Conservation (phyloP, 53 echinoderm and acorn worm species). For the Holothuria scabra region DNA sequence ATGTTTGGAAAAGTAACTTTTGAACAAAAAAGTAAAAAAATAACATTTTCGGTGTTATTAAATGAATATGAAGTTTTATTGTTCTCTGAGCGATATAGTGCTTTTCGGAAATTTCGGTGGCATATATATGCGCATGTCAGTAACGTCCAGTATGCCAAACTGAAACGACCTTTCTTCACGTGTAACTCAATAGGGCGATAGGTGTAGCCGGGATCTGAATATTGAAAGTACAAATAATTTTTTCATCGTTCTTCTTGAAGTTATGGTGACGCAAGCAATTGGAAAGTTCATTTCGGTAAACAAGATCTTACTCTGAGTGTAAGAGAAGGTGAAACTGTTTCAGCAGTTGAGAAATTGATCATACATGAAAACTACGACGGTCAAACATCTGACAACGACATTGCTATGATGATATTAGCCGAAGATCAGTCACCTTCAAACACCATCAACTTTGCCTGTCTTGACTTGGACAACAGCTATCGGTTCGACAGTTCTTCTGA, state of each 20-base stretch:
- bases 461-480: conserved; percentile 16
- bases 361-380: conserved; percentile 31
- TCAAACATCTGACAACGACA: conserved; percentile 17
- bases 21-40: no score
- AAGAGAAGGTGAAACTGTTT: background rate
- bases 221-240: no score
- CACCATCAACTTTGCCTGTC: conserved; percentile 60
- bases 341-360: conserved; percentile 15
- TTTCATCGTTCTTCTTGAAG: background rate
- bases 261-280: conserved; percentile 26
- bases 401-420: conserved; percentile 29
- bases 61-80: no score
- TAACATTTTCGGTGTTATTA: no score
- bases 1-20: no score
- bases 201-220: no score
- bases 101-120: no score
- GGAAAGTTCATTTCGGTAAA: conserved; percentile 41
- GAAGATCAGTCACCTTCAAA: conserved; percentile 27
- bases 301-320: conserved; percentile 22
- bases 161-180: no score
- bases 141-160: no score
- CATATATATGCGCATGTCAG: no score
- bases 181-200: no score
- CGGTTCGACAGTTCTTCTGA: conserved; percentile 37
- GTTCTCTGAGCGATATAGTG: no score